Percentiles rank a stretch among this genome's conserved stretches.
These are phyloP conservation scores for Halcyon smyrnensis DNA, from an alignment of 2,797 vertebrate genomes.

Conservation along the genomic window DNA sequence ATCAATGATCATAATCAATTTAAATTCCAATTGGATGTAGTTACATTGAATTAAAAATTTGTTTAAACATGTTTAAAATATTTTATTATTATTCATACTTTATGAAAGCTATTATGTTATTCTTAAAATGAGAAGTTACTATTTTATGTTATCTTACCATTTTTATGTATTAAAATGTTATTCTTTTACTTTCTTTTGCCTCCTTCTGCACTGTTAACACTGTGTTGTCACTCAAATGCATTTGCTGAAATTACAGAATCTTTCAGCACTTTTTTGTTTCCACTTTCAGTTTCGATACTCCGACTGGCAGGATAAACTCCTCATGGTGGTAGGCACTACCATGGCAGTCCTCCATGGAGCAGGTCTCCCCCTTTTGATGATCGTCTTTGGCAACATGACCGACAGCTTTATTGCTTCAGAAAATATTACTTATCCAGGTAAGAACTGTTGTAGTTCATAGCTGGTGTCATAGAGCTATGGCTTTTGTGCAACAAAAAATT, in stretches of 20 bases:
- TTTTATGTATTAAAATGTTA: background rate
- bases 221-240: background rate
- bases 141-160: background rate
- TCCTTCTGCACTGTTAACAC: background rate
- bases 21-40: background rate
- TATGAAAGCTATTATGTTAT: background rate
- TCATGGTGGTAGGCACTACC: conserved; percentile 80
- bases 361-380: conserved; percentile 84
- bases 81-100: background rate
- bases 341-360: conserved; percentile 84
- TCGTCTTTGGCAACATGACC: conserved; percentile 91
- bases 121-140: background rate
- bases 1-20: background rate
- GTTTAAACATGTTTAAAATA: background rate
- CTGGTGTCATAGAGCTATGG: background rate
- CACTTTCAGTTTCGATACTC: conserved; percentile 87
- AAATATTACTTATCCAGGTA: background rate
- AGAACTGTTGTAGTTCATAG: background rate
- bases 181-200: background rate
- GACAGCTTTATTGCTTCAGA: conserved; percentile 80
- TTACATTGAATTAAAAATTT: background rate
- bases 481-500: background rate
- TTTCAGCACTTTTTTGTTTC: background rate
- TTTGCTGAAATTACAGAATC: background rate
- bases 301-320: conserved; percentile 75